These are phyloP conservation scores for Leptinotarsa rubiginosa DNA, from an alignment of 2,888 invertebrate species.

Conservation along the genomic window DNA sequence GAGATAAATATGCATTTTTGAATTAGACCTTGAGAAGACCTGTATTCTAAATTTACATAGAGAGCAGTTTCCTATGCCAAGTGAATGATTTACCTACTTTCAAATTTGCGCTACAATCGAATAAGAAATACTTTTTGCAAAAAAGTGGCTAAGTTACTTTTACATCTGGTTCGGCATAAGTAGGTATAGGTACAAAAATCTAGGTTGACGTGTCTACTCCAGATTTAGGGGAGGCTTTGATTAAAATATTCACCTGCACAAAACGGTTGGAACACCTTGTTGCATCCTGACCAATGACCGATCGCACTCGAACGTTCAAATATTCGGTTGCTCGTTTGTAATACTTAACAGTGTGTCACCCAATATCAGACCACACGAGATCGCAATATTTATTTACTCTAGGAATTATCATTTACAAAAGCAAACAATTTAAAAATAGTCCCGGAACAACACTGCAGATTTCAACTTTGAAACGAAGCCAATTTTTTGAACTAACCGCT, in stretches of 20 bases:
- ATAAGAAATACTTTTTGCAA: constrained; percentile 12
- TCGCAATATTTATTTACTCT: constrained; percentile 32
- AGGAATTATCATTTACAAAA: constrained; percentile 23
- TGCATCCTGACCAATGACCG: constrained; percentile 34
- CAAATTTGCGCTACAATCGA: constrained; percentile 9
- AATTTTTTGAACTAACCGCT: constrained; percentile 15
- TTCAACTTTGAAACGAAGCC: neutral
- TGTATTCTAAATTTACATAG: constrained; percentile 17
- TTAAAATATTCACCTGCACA: constrained; percentile 38
- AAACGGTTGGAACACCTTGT: constrained; percentile 37
- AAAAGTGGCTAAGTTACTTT: constrained; percentile 14
- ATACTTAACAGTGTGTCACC: constrained; percentile 12
- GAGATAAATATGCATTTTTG: constrained; percentile 1
- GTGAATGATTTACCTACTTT: constrained; percentile 28
- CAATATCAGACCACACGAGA: constrained; percentile 17
- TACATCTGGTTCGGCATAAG: constrained; percentile 1
- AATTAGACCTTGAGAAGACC: constrained; percentile 10
- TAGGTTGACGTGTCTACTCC: neutral
- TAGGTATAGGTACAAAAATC: neutral
- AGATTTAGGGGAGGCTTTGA: constrained; percentile 4
- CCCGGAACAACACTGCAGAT: constrained; percentile 4
- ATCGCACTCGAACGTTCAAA: constrained; percentile 17
- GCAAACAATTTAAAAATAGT: constrained; percentile 35
- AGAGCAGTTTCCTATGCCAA: constrained; percentile 17
- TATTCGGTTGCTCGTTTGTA: neutral